Percentiles rank a stretch among this genome's conserved stretches.
Evolutionary conservation across 2,888 invertebrate genomes (phyloP).

Genomic region (Nebria brevicollis): DNA sequence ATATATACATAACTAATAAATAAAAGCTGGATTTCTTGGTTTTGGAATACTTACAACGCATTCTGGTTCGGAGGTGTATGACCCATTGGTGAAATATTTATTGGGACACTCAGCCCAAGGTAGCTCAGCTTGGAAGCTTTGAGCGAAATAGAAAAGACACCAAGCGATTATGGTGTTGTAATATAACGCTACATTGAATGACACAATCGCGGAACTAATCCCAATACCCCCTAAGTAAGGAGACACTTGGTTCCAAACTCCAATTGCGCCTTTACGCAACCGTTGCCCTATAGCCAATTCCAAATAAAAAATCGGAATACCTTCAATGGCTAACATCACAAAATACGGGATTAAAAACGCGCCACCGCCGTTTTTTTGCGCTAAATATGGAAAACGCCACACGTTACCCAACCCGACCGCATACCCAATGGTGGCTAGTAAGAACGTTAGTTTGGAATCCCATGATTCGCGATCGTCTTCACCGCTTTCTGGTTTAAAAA

Average conservation of each 20-base stretch:
- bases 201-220: conserved; percentile 94
- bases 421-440: conserved; percentile 93
- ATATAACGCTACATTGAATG: conserved; percentile 95
- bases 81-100: conserved; percentile 80
- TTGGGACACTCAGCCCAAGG: conserved; percentile 95
- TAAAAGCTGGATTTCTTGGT: no score
- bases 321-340: conserved; percentile 93
- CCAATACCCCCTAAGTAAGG: conserved; percentile 90
- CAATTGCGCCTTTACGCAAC: conserved; percentile 91
- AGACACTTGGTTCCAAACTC: conserved; percentile 94
- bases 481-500: conserved; percentile 74
- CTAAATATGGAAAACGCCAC: conserved; percentile 95
- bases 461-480: conserved; percentile 87
- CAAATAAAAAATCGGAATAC: conserved; percentile 95
- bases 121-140: conserved; percentile 90
- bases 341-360: conserved; percentile 98
- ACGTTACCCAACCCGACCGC: conserved; percentile 95
- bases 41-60: conserved; percentile 72
- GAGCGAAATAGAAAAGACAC: conserved; percentile 95
- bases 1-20: conserved; percentile 56
- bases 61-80: conserved; percentile 82
- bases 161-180: conserved; percentile 98
- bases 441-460: conserved; percentile 92
- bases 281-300: conserved; percentile 96
- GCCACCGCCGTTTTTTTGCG: conserved; percentile 94